Conservation (phyloP, 2,888 invertebrate species). For the Tortrix viridana region DNA sequence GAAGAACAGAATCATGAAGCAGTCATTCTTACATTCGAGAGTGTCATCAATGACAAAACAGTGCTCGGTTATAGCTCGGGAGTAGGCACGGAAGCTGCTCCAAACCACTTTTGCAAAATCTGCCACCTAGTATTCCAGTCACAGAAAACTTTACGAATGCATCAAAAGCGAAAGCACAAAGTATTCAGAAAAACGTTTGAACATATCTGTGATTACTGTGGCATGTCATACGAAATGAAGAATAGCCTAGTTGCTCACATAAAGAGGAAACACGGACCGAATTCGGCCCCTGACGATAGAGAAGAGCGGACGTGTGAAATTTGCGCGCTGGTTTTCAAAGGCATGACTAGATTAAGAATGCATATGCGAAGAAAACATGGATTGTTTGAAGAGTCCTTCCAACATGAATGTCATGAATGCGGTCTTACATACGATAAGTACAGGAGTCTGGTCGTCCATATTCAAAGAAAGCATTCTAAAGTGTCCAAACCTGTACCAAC, state of each 20-base stretch:
- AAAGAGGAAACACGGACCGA: slow-evolving; percentile 69
- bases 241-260: slow-evolving; percentile 73
- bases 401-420: slow-evolving; percentile 66
- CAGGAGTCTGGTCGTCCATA: slow-evolving; percentile 70
- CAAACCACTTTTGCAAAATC: slow-evolving; percentile 63
- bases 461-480: slow-evolving; percentile 66
- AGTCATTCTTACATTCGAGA: slow-evolving; percentile 69
- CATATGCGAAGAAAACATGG: slow-evolving; percentile 77
- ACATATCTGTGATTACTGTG: slow-evolving; percentile 71
- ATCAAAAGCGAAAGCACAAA: slow-evolving; percentile 72
- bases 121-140: slow-evolving; percentile 75
- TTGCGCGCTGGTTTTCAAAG: slow-evolving; percentile 75
- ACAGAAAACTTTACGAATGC: slow-evolving; percentile 65
- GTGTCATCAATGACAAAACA: slow-evolving; percentile 58
- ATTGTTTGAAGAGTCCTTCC: slow-evolving; percentile 67
- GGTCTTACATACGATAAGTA: slow-evolving; percentile 74
- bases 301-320: slow-evolving; percentile 70
- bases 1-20: slow-evolving; percentile 66
- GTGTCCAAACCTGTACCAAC: slow-evolving; percentile 53
- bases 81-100: slow-evolving; percentile 35
- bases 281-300: slow-evolving; percentile 58
- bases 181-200: slow-evolving; percentile 61
- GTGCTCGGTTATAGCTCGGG: slow-evolving; percentile 44
- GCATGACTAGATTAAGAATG: slow-evolving; percentile 66
- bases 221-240: slow-evolving; percentile 73